phyloP scores from a whole-genome alignment of 2,797 vertebrate genomes.

The Dermochelys coriacea region DNA sequence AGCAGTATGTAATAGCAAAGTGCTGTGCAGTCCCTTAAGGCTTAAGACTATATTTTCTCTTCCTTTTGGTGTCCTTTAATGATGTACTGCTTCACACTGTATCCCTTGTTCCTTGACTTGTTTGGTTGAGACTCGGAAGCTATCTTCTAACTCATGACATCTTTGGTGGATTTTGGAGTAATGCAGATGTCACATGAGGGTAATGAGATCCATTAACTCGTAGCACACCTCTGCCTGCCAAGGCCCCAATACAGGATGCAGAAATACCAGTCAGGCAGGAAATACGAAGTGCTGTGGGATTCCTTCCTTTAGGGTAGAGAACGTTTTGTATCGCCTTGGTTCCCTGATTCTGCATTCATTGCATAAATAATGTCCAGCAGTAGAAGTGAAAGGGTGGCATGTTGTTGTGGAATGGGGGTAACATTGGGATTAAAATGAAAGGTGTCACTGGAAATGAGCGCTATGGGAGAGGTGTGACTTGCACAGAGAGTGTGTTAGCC shows the following conservation, averaged over 20 bases:
- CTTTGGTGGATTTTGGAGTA: background rate
- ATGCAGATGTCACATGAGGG: background rate
- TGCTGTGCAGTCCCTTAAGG: background rate
- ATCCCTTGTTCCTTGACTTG: background rate
- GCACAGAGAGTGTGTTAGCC: background rate
- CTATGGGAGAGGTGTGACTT: background rate
- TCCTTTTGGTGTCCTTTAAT: background rate
- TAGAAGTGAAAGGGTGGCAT: background rate
- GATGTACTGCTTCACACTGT: background rate
- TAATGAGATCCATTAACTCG: slow-evolving; percentile 26
- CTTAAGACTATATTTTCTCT: slow-evolving; percentile 19
- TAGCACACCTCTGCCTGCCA: slow-evolving; percentile 44
- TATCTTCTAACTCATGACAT: slow-evolving; percentile 14
- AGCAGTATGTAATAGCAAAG: background rate
- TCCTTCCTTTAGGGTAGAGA: slow-evolving; percentile 54
- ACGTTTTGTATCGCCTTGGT: slow-evolving; percentile 26
- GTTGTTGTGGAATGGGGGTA: slow-evolving; percentile 20
- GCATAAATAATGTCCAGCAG: slow-evolving; percentile 11
- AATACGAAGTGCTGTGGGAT: slow-evolving; percentile 45
- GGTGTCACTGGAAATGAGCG: slow-evolving; percentile 38
- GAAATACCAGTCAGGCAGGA: slow-evolving; percentile 34
- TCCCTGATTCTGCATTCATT: slow-evolving; percentile 45
- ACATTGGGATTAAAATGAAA: background rate
- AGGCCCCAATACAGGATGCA: slow-evolving; percentile 45
- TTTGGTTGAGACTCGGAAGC: slow-evolving; percentile 5